Conservation (phyloP, 2,113 vertebrate species). For the Gobio gobio region DNA sequence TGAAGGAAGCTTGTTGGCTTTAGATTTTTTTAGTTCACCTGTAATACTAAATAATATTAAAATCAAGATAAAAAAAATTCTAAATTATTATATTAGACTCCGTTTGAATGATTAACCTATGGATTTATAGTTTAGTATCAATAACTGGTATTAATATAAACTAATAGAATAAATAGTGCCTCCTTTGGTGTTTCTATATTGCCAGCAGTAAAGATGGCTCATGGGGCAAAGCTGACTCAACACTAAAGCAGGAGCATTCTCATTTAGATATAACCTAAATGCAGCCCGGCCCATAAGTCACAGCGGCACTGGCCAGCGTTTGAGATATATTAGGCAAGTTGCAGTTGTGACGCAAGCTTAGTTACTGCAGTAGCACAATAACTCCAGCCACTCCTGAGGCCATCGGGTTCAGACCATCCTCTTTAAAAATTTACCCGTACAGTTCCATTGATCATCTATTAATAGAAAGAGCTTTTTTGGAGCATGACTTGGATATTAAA, state of each 20-base stretch:
- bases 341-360: conserved; percentile 18
- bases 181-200: not conserved
- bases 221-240: conserved; percentile 20
- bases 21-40: not conserved
- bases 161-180: not conserved
- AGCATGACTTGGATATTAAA: not conserved
- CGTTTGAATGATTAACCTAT: not conserved
- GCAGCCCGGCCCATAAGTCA: conserved; percentile 19
- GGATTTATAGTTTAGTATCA: not conserved
- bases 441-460: not conserved
- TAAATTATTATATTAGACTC: not conserved
- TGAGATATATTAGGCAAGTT: conserved; percentile 20
- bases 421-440: not conserved
- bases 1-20: not conserved
- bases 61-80: not conserved
- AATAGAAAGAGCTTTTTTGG: not conserved
- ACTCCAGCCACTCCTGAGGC: not conserved
- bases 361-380: not conserved
- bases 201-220: not conserved
- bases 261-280: conserved; percentile 38
- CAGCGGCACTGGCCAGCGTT: not conserved
- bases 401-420: not conserved
- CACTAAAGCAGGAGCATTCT: conserved; percentile 23
- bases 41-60: not conserved
- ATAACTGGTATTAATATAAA: not conserved